Conservation (phyloP, 2,797 vertebrate genomes). For the Cephalopachus bancanus region DNA sequence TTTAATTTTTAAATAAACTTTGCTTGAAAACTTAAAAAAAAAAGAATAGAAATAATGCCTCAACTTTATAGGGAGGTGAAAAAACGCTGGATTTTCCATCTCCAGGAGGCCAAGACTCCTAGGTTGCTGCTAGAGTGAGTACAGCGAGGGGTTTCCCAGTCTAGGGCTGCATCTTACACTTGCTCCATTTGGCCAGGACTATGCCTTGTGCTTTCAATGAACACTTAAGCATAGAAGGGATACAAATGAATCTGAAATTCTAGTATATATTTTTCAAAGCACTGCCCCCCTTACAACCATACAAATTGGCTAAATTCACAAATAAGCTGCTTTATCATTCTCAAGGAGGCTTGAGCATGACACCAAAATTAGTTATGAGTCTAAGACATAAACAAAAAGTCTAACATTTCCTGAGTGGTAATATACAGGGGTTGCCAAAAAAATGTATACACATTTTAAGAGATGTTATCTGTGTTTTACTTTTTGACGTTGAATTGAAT, state of each 20-base stretch:
- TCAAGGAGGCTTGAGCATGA: slow-evolving; percentile 9
- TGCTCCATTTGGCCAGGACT: slow-evolving; percentile 40
- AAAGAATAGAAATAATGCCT: too few species aligned
- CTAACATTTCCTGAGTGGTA: slow-evolving; percentile 15
- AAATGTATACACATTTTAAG: too few species aligned
- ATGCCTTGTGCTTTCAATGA: slow-evolving; percentile 33
- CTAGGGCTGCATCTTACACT: background rate
- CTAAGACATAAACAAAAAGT: slow-evolving; percentile 35
- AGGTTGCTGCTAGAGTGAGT: slow-evolving; percentile 11
- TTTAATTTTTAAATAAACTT: too few species aligned
- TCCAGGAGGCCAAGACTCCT: background rate
- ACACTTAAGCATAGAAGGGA: slow-evolving; percentile 28
- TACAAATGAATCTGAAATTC: slow-evolving; percentile 55
- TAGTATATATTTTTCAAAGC: slow-evolving; percentile 32
- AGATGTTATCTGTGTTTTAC: too few species aligned
- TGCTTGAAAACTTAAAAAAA: too few species aligned
- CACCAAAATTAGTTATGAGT: slow-evolving; percentile 27
- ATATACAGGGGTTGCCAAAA: background rate
- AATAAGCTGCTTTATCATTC: background rate
- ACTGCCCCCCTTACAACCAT: background rate
- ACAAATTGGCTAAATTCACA: slow-evolving; percentile 37
- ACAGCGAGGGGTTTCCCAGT: background rate
- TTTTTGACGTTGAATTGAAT: too few species aligned
- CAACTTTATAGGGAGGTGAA: background rate
- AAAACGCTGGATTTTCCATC: background rate